Evolutionary conservation across 1,140 invertebrate genomes (phyloP), one percentile per base, ranked within the genome.

Genomic region (Macrostomum lignano): DNA sequence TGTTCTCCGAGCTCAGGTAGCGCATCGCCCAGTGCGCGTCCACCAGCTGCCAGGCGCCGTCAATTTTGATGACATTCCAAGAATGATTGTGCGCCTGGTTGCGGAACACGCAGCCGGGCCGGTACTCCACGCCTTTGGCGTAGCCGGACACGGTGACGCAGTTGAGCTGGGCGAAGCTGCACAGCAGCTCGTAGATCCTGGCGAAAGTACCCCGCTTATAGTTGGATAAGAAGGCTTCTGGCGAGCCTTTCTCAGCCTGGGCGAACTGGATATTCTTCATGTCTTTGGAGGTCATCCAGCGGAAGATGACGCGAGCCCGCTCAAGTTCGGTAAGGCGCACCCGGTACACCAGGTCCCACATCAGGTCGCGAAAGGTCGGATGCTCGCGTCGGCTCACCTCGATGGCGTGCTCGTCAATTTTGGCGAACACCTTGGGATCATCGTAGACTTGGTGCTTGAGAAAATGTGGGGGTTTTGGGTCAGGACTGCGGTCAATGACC

Each of bases 241-340:
- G 86, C 0, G 81, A 86, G 46, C 91, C 76, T 0, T 74, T 57
- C 11, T 84, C 59, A 52, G 82, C 76, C 34, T 88, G 79, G 44
- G 88, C 82, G 50, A 96, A 96, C 42, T 75, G 73, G 68, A 96
- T 93, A 23, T 77, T 81, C 55, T 94, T 93, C 38, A 96, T 63
- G 61, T 96, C 94, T 62, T 93, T 94, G 2, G 93, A 82, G 0
- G 88, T 96, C 44, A 96, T 94, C 88, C 88, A 96, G 45, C 88
- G 70, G 63, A 94, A 96, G 42, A 96, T 93, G 6, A 78, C 86
- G 47, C 72, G 68, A 19, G 79, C 79, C 60, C 88, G 91, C 60
- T 93, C 82, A 22, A 93, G 74, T 52, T 91, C 82, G 2, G 74
- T 82, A 20, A 72, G 73, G 45, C 75, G 48, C 15, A 67, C 33